Base-by-base conservation (phyloP, 2,888 invertebrate genomes). In the Malthinus seriepunctatus region DNA sequence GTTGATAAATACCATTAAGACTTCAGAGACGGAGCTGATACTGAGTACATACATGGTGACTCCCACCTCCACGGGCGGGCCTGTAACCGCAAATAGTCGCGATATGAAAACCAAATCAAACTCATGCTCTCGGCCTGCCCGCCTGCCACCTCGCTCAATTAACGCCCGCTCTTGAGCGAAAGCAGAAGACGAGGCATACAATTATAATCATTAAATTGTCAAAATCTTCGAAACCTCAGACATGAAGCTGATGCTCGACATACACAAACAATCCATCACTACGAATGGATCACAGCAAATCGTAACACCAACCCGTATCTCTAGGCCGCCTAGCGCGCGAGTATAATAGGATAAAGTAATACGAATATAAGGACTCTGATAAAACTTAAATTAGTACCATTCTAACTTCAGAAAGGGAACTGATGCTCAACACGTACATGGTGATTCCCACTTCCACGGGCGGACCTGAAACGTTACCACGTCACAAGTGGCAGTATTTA, bases 1-100 rank as follows among this genome's bases (percentile, higher is more conserved):
- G 60, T 33, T 57, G 63, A 65, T 71, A 71, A 65, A 74, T 91
- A 95, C 95, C 95, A 95, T 95, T 86, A 93, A 88, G 82, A 95
- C 95, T 89, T 96, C 96, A 84, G 95, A 95, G 84, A 96, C 93
- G 83, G 95, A 94, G 87, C 94, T 93, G 88, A 96, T 96, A 86
- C 93, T 93, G 84, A 95, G 91, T 84, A 96, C 95, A 87, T 94
- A 94, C 91, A 96, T 94, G 84, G 95, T 95, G 84, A 95, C 94
- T 82, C 94, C 94, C 82, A 96, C 95, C 83, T 93, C 94, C 84
- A 96, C 95, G 79, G 96, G 94, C 82, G 91, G 91, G 89, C 93
- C 95, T 95, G 90, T 81, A 93, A 88, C 69, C 71, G 72, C 72
- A 73, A 74, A 68, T 60, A 56, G 59, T 59, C 57, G 57, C 61